These are phyloP conservation scores for Druceiella hillmani DNA, from an alignment of 2,888 invertebrate species.

Conservation along the genomic window DNA sequence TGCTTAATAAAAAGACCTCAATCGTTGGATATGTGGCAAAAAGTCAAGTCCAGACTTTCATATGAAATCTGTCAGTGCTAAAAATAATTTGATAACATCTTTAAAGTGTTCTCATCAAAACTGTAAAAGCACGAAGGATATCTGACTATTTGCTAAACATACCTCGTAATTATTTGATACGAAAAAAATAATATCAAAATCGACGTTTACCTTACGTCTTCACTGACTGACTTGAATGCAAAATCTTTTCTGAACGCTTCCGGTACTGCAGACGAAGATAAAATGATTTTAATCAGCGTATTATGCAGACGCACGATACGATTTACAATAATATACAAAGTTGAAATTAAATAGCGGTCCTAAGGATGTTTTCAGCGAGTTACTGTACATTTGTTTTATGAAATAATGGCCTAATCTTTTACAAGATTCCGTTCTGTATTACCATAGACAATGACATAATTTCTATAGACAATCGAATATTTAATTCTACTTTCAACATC, in stretches of 20 bases:
- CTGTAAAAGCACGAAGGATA: no score
- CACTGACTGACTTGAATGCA: constrained; percentile 34
- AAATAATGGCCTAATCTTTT: constrained; percentile 53
- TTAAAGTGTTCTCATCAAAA: no score
- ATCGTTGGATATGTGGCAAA: no score
- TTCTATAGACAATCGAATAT: no score
- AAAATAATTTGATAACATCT: no score
- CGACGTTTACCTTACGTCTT: constrained; percentile 56
- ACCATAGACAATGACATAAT: constrained; percentile 52
- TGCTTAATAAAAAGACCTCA: no score
- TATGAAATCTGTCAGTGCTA: no score
- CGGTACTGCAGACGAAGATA: constrained; percentile 41
- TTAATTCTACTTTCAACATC: no score
- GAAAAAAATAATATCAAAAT: constrained; percentile 48
- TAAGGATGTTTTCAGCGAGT: constrained; percentile 54
- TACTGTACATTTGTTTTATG: constrained; percentile 56
- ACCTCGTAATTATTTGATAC: no score
- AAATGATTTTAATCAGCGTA: constrained; percentile 46
- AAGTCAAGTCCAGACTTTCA: no score
- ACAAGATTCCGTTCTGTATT: constrained; percentile 54
- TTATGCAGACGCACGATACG: constrained; percentile 46
- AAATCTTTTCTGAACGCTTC: constrained; percentile 35
- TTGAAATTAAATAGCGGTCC: constrained; percentile 54
- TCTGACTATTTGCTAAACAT: no score
- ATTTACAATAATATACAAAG: constrained; percentile 53